These are phyloP conservation scores for Pocillopora grandis DNA, from an alignment of 92 coral and sea anemone species.

Conservation along the genomic window DNA sequence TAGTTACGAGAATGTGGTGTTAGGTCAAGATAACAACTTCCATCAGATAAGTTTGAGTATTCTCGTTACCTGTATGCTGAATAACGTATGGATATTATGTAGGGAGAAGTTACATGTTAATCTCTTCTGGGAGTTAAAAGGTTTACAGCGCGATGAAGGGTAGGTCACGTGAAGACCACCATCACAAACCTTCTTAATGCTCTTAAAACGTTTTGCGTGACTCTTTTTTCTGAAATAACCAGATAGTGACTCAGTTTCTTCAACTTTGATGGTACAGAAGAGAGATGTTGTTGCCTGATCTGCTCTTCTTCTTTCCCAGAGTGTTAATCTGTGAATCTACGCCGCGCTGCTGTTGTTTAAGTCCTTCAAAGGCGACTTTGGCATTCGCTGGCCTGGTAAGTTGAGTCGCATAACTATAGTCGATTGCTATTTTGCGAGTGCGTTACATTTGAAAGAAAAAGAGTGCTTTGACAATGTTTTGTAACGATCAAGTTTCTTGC, in stretches of 20 bases:
- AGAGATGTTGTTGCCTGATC: not conserved
- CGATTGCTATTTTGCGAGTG: too few species aligned
- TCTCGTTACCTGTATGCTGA: not conserved
- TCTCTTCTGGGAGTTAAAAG: not conserved
- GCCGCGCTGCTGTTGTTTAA: conserved; percentile 91
- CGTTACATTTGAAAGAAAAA: too few species aligned
- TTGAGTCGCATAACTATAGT: not conserved
- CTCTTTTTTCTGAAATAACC: not conserved
- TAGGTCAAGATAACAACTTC: not conserved
- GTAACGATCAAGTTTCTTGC: too few species aligned
- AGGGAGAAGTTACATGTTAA: not conserved
- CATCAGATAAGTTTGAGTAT: not conserved
- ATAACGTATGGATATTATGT: not conserved
- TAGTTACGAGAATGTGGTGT: not conserved
- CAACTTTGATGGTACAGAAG: not conserved
- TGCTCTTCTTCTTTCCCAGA: conserved; percentile 40
- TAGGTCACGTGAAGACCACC: too few species aligned
- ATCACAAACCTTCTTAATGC: not conserved
- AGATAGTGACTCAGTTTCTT: not conserved
- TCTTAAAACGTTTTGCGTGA: not conserved
- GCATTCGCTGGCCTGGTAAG: conserved; percentile 99
- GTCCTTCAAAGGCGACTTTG: conserved; percentile 92
- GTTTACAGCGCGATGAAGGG: too few species aligned
- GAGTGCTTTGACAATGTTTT: too few species aligned
- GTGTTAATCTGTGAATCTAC: conserved; percentile 87